phyloP scores from a whole-genome alignment of 2,888 invertebrate species.

The Melipona bicolor region DNA sequence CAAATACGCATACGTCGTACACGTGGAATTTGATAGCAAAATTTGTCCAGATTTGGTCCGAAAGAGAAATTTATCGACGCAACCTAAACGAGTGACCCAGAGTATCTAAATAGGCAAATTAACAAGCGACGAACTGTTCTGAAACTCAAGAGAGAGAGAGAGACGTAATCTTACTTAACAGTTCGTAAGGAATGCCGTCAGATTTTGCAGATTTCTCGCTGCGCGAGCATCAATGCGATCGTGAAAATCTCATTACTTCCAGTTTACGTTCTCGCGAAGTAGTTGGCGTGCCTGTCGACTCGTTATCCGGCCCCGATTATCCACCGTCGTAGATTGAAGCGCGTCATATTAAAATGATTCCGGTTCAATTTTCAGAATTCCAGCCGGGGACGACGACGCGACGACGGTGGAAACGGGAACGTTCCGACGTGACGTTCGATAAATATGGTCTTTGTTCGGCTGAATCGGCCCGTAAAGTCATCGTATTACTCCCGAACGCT shows the following conservation, averaged over 20 bases:
- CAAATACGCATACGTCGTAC: no score
- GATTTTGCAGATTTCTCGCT: neutral
- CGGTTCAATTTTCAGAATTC: conserved; percentile 43
- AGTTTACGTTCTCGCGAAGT: neutral
- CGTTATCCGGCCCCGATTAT: conserved; percentile 36
- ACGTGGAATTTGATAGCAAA: no score
- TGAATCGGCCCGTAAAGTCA: conserved; percentile 38
- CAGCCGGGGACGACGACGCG: neutral
- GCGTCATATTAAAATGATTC: conserved; percentile 32
- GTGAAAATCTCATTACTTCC: conserved; percentile 26
- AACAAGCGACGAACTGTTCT: no score
- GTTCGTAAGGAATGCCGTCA: neutral
- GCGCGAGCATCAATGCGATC: neutral
- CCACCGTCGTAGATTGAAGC: neutral
- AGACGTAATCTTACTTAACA: neutral
- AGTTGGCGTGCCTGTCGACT: neutral
- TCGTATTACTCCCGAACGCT: conserved; percentile 43
- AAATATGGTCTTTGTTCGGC: conserved; percentile 47
- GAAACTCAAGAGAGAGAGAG: no score
- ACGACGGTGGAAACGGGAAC: neutral
- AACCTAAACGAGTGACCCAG: no score
- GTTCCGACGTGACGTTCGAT: neutral
- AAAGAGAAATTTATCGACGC: no score
- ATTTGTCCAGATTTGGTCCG: no score
- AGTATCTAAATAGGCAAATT: no score